These are phyloP conservation scores for Oophaga sylvatica DNA, from an alignment of 2,797 vertebrate species.

Conservation along the genomic window DNA sequence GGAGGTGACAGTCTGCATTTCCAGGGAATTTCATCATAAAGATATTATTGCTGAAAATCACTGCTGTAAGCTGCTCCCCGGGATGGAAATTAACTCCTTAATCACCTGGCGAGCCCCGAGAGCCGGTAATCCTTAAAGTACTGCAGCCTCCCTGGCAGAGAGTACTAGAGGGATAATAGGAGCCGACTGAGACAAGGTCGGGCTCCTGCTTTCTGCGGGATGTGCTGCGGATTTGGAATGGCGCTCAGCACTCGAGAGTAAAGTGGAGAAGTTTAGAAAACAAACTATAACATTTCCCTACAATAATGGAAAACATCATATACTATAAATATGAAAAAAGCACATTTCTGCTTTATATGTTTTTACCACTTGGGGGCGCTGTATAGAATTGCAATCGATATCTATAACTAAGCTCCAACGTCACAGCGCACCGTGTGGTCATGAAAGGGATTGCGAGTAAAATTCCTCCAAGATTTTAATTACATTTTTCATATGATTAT, in stretches of 20 bases:
- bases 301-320: too few species aligned
- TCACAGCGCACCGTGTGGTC: neutral
- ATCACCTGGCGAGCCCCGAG: neutral
- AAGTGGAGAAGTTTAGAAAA: neutral
- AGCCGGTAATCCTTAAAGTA: neutral
- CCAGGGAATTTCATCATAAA: slow-evolving; percentile 17
- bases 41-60: slow-evolving; percentile 7
- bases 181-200: neutral
- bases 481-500: too few species aligned
- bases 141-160: neutral
- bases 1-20: neutral
- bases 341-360: neutral
- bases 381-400: neutral
- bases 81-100: slow-evolving; percentile 1
- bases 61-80: neutral
- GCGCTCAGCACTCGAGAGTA: neutral
- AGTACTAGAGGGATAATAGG: neutral
- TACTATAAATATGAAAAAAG: neutral
- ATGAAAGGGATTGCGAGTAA: neutral
- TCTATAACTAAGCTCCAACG: too few species aligned
- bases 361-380: neutral
- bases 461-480: neutral
- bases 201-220: neutral
- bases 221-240: neutral
- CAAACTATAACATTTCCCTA: neutral